Evolutionary conservation across 1,140 invertebrate genomes (phyloP).

Genomic region (Thaumetopoea pityocampa): DNA sequence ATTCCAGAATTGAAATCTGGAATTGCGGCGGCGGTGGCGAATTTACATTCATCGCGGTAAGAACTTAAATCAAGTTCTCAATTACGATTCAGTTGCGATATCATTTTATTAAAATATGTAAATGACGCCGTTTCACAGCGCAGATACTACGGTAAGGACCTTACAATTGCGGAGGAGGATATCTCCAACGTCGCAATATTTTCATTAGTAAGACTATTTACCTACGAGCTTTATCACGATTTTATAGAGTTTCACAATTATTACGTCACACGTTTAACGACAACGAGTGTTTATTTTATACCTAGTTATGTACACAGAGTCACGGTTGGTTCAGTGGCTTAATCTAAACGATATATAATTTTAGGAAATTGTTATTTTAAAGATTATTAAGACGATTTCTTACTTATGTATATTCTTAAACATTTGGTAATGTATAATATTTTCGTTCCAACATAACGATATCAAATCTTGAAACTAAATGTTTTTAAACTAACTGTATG

Average conservation of each 20-base stretch:
- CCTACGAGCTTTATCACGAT: constrained; percentile 37
- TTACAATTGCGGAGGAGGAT: constrained; percentile 57
- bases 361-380: too few species aligned
- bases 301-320: too few species aligned
- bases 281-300: constrained; percentile 1
- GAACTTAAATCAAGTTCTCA: constrained; percentile 75
- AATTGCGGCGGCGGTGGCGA: constrained; percentile 67
- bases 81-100: constrained; percentile 75
- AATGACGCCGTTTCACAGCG: constrained; percentile 62
- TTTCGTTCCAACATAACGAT: too few species aligned
- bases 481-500: too few species aligned
- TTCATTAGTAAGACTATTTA: constrained; percentile 59
- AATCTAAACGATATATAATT: too few species aligned
- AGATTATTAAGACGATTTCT: too few species aligned
- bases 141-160: constrained; percentile 57
- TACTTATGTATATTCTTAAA: too few species aligned
- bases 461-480: too few species aligned
- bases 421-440: too few species aligned
- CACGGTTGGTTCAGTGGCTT: too few species aligned
- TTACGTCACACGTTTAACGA: constrained; percentile 11
- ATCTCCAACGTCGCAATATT: constrained; percentile 63
- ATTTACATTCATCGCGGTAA: constrained; percentile 76
- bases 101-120: constrained; percentile 77
- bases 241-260: constrained; percentile 46
- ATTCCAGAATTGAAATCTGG: constrained; percentile 75